A percentile compares a stretch with the other conserved stretches of the same genome.
These are phyloP conservation scores for Lonchura striata DNA, from an alignment of 2,113 vertebrate species.

Conservation along the genomic window DNA sequence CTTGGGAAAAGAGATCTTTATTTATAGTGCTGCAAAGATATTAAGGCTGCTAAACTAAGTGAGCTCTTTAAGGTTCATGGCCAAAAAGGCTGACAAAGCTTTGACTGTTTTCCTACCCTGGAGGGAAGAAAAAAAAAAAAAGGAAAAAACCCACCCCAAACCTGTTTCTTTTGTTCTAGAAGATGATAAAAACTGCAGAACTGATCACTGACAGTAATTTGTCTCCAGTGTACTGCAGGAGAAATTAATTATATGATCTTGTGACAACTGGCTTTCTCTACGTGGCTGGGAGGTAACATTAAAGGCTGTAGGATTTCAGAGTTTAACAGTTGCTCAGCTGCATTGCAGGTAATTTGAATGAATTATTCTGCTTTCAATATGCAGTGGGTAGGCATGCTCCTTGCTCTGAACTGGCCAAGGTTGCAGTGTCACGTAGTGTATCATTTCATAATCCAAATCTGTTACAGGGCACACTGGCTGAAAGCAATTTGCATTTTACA, in stretches of 20 bases:
- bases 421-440: not conserved
- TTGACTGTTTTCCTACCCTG: not conserved
- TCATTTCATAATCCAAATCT: not conserved
- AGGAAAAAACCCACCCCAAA: rapidly evolving
- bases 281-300: not conserved
- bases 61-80: constrained; percentile 44
- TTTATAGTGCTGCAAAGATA: constrained; percentile 49
- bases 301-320: constrained; percentile 29
- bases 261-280: constrained; percentile 19
- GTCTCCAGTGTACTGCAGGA: constrained; percentile 16
- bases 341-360: constrained; percentile 47
- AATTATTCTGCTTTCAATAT: not conserved
- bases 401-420: not conserved
- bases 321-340: constrained; percentile 34
- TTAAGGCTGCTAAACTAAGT: constrained; percentile 39
- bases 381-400: not conserved
- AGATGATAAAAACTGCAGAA: constrained; percentile 18
- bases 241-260: constrained; percentile 47
- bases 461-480: not conserved
- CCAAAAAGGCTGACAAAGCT: constrained; percentile 30
- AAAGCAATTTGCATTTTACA: not conserved
- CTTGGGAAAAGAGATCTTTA: constrained; percentile 51
- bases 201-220: constrained; percentile 45
- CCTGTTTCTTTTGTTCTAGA: constrained; percentile 2
- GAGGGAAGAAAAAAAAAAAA: not conserved